Percentiles rank a stretch among this genome's conserved stretches.
Evolutionary conservation across 30 jellyfish, hydroid and myxozoan species (phyloP).

Genomic region (Catostylus mosaicus): DNA sequence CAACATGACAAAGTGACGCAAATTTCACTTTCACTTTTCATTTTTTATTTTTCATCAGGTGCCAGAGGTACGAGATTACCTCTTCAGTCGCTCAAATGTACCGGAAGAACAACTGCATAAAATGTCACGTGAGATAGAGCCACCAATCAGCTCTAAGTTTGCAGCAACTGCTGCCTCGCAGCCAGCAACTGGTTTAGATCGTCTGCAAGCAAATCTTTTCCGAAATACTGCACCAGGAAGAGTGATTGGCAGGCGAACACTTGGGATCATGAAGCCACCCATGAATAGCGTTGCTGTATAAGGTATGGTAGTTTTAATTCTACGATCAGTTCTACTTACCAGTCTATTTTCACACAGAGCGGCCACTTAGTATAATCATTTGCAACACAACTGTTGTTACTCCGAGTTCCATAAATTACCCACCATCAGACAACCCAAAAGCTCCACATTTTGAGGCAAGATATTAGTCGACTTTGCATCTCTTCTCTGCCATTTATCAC

Average conservation of each 20-base stretch:
- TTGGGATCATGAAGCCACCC: conserved; percentile 60
- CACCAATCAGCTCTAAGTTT: conserved; percentile 71
- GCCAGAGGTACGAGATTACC: conserved; percentile 81
- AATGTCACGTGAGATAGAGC: conserved; percentile 94
- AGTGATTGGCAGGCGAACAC: conserved; percentile 65
- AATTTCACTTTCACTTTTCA: too few relatives aligned
- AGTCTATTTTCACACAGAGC: too few relatives aligned
- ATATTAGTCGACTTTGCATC: too few relatives aligned
- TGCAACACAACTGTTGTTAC: too few relatives aligned
- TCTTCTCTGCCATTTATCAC: too few relatives aligned
- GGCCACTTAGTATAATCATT: too few relatives aligned
- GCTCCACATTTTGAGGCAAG: too few relatives aligned
- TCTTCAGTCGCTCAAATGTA: conserved; percentile 75
- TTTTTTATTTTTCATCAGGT: conserved; percentile 81
- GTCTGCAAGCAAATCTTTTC: conserved; percentile 39
- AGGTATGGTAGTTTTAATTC: conserved; percentile 23
- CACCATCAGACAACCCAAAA: too few relatives aligned
- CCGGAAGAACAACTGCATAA: conserved; percentile 92
- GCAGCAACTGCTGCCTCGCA: conserved; percentile 51
- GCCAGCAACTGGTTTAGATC: conserved; percentile 30
- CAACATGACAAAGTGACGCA: background rate
- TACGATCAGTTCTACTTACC: too few relatives aligned
- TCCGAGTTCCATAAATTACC: too few relatives aligned
- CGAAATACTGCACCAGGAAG: conserved; percentile 40
- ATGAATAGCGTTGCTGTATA: conserved; percentile 25